Evolutionary conservation across 2,888 invertebrate genomes (phyloP), one percentile per base, ranked within the genome.

Genomic region (Amaurobius ferox): DNA sequence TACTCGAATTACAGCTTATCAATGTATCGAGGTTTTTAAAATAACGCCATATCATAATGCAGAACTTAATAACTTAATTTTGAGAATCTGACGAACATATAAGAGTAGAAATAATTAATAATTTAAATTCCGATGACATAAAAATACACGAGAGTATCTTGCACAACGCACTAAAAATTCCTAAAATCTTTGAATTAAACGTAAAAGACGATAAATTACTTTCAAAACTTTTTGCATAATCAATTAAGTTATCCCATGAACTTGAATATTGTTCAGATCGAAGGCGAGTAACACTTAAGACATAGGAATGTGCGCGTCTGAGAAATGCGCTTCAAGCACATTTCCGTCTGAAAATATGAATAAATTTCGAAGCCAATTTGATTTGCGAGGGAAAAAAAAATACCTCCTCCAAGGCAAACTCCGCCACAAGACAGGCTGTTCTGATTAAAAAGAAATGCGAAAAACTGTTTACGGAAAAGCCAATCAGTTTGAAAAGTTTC

Each of bases 281-380:
- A 55, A 55, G 23, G 55, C n/a, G n/a, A n/a, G n/a, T 23, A 16
- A 1, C 1, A 6, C 23, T 23, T 55, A 55, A 55, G 23, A 55
- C 19, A 55, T 2, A 44, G 16, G 23, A 55, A 2, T 23, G 13
- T 55, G 19, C 2, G 55, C 6, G n/a, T 11, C 19, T 23, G 23
- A 55, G 23, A 55, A 55, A 23, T 55, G 23, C 55, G 23, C 55
- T 55, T 55, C 23, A 55, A 55, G 55, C 55, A 55, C 19, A 23
- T 55, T 55, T 55, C 23, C 13, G 5, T 1, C 55, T 55, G 23
- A 55, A 55, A 55, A 55, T 23, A 55, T 55, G 55, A 55, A 55
- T 55, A 55, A 55, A 55, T 55, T 55, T 55, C 55, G 23, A 55
- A 55, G 55, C 23, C 19, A 55, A 55, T 55, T 55, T 55, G 55